Base-by-base conservation (phyloP, 2,797 vertebrate genomes). In the Strix occidentalis region DNA sequence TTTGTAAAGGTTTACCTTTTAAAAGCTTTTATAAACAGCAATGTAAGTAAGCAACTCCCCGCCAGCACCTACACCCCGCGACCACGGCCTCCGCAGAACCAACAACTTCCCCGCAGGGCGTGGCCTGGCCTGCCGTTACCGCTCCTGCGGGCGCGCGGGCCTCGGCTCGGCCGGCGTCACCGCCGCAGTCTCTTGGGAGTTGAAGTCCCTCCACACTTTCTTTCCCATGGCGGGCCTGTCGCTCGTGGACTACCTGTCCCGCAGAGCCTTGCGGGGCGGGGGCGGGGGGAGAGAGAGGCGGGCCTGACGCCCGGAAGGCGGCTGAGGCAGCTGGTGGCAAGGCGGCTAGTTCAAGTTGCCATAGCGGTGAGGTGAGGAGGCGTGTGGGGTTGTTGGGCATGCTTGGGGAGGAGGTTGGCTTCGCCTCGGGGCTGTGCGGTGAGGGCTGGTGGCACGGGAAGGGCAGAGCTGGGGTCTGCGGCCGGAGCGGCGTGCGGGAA, bases 291-390 rank as follows among this genome's bases (percentile, higher is more conserved):
- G 37, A 37, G 37, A 37, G 37, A 37, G 37, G 77, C 14, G 60
- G 33, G 20, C 13, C 43, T 6, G 66, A 64, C 20, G 56, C 56
- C 93, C 69, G 87, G 57, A 85, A 93, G 85, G 84, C 53, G 70
- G 96, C 96, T 80, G 72, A 97, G 87, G 98, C 97, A 57, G 97
- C 97, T 25, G 75, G 95, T 88, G 93, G 94, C 96, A 98, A 97
- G 98, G 99, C 99, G 99, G 99, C 98, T 98, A 98, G 99, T 99
- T 99, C 94, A 99, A 99, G 99, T 99, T 99, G 99, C 99, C 98
- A 98, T 99, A 99, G 98, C 96, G 95, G 98, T 98, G 79, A 86
- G 91, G 96, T 13, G 25, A 1, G 1, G 51, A 41, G 25, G 37
- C 10, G 56, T 2, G 74, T 3, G 31, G 57, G 65, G 41, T 21